Evolutionary conservation across 2,113 vertebrate genomes (phyloP).

Genomic region (Mus musculus): DNA sequence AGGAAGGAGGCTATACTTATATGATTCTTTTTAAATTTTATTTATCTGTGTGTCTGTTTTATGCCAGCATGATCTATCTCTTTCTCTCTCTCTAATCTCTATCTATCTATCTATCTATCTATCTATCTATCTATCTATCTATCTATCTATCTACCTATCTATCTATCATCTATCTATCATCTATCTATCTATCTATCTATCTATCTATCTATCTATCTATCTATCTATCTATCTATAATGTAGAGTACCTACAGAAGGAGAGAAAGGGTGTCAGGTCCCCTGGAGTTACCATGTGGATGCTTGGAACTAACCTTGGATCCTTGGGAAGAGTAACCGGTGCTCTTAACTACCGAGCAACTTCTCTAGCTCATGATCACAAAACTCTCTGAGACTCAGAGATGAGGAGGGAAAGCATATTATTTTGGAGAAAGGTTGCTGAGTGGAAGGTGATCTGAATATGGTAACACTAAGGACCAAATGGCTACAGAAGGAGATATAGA

Average conservation of each 20-base stretch:
- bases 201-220: neutral
- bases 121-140: too few species aligned
- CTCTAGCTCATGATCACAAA: too few species aligned
- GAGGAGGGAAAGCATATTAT: accelerated
- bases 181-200: neutral
- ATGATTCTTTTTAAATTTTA: neutral
- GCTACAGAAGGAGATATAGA: accelerated
- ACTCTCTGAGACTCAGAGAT: accelerated
- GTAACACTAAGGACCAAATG: neutral
- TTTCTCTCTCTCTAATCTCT: too few species aligned
- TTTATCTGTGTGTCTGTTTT: neutral
- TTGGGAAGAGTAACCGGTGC: neutral
- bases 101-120: neutral
- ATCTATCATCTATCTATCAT: too few species aligned
- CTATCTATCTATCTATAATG: neutral
- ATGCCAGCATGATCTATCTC: neutral
- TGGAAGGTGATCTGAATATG: neutral
- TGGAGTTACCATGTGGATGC: neutral
- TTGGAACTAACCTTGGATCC: neutral
- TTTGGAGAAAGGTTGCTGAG: too few species aligned
- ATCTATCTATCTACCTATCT: too few species aligned
- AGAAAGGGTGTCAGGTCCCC: neutral
- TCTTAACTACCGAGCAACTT: neutral
- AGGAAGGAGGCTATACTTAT: too few species aligned
- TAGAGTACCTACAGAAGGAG: neutral